A percentile compares a stretch with the other conserved stretches of the same genome.
phyloP scores from a whole-genome alignment of 2,113 vertebrate genomes.

The Rousettus leschenaultii region DNA sequence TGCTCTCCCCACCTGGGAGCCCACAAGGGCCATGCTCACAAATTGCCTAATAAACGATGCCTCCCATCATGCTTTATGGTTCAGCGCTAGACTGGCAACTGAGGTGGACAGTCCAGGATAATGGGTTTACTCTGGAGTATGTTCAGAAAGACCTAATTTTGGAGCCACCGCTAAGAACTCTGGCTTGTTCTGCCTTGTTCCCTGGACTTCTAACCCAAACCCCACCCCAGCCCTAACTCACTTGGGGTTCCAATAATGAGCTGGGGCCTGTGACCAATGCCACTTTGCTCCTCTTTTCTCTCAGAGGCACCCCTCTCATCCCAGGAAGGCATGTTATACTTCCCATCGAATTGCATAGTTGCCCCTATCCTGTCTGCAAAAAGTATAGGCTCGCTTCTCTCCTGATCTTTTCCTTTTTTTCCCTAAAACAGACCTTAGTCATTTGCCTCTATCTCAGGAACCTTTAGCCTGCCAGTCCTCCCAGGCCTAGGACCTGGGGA shows the following conservation, averaged over 20 bases:
- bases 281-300: background rate
- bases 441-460: conserved; percentile 4
- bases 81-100: conserved; percentile 18
- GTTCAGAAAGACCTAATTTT: conserved; percentile 34
- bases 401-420: background rate
- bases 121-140: conserved; percentile 18
- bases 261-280: background rate
- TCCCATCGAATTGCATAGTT: background rate
- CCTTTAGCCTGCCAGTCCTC: background rate
- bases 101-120: background rate
- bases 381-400: background rate
- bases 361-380: background rate
- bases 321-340: background rate
- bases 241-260: background rate
- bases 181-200: background rate
- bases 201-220: background rate
- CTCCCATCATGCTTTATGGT: conserved; percentile 11
- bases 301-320: background rate
- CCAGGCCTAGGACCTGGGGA: background rate
- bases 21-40: conserved; percentile 33
- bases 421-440: background rate
- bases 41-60: conserved; percentile 27
- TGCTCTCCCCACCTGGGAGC: background rate
- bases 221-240: background rate
- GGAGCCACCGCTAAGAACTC: conserved; percentile 9